Conservation (phyloP, 1,140 invertebrate genomes). For the Heterodera carotae region DNA sequence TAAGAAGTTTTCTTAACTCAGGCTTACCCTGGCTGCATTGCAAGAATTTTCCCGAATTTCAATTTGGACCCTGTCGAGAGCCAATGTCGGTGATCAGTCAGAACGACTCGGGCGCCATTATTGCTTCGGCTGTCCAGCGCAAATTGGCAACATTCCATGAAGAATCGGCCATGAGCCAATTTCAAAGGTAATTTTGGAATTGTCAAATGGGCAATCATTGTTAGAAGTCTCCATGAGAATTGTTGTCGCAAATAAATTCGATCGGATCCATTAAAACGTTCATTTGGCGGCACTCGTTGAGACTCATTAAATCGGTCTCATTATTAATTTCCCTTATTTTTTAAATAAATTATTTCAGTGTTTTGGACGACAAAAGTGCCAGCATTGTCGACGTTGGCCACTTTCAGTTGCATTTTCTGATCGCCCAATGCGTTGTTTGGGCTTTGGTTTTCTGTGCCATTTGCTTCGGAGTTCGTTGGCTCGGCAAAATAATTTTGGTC, state of each 20-base stretch:
- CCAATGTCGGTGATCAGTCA: constrained; percentile 38
- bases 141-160: constrained; percentile 49
- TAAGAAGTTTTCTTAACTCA: constrained; percentile 22
- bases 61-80: constrained; percentile 52
- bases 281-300: no score
- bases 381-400: constrained; percentile 59
- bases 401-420: constrained; percentile 54
- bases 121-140: not conserved
- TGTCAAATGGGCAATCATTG: no score
- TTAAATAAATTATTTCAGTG: constrained; percentile 39
- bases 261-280: no score
- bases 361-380: constrained; percentile 52
- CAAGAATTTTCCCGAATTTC: constrained; percentile 62
- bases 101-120: not conserved
- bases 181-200: constrained; percentile 42
- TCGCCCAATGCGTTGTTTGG: constrained; percentile 59
- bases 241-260: no score
- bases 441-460: constrained; percentile 57
- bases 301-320: not conserved
- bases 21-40: constrained; percentile 63
- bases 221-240: no score
- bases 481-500: constrained; percentile 54
- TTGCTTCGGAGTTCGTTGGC: constrained; percentile 64
- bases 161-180: constrained; percentile 59
- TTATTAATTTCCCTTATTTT: not conserved